Conservation (phyloP, 2,888 invertebrate genomes). For the Zygaena filipendulae region DNA sequence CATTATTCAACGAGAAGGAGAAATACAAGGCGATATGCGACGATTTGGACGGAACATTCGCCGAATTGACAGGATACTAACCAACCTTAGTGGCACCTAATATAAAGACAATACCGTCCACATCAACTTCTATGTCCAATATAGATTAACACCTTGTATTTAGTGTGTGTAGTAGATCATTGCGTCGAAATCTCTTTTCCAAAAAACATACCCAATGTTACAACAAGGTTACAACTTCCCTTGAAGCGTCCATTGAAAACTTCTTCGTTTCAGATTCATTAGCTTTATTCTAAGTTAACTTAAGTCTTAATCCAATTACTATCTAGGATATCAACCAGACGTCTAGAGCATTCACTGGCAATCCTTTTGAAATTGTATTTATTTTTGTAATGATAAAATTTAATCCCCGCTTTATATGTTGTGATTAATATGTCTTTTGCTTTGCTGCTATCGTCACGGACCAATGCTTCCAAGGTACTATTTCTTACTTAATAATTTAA, state of each 20-base stretch:
- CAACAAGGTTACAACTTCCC: conserved; percentile 2
- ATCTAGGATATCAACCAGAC: too few relatives aligned
- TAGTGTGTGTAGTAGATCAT: conserved; percentile 2
- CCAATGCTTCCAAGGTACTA: conserved; percentile 60
- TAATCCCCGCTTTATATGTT: conserved; percentile 52
- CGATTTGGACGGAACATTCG: conserved; percentile 96
- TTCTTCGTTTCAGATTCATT: too few relatives aligned
- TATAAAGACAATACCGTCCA: conserved; percentile 47
- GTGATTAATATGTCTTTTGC: conserved; percentile 60
- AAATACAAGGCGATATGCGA: conserved; percentile 98
- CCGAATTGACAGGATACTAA: conserved; percentile 97
- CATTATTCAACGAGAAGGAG: conserved; percentile 88
- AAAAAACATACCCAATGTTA: background rate
- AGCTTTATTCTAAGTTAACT: too few relatives aligned
- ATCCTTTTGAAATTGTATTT: too few relatives aligned
- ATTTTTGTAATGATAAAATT: too few relatives aligned
- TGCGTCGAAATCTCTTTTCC: conserved; percentile 5
- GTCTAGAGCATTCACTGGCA: conserved; percentile 23
- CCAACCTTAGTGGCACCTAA: conserved; percentile 45
- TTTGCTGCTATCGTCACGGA: conserved; percentile 60
- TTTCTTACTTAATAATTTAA: conserved; percentile 36
- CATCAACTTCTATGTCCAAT: conserved; percentile 29
- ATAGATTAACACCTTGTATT: conserved; percentile 22
- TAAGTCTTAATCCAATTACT: too few relatives aligned
- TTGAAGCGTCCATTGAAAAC: conserved; percentile 5